A percentile compares a stretch with the other conserved stretches of the same genome.
Evolutionary conservation across 1,140 invertebrate species (phyloP).

Genomic region (Procambarus clarkii): DNA sequence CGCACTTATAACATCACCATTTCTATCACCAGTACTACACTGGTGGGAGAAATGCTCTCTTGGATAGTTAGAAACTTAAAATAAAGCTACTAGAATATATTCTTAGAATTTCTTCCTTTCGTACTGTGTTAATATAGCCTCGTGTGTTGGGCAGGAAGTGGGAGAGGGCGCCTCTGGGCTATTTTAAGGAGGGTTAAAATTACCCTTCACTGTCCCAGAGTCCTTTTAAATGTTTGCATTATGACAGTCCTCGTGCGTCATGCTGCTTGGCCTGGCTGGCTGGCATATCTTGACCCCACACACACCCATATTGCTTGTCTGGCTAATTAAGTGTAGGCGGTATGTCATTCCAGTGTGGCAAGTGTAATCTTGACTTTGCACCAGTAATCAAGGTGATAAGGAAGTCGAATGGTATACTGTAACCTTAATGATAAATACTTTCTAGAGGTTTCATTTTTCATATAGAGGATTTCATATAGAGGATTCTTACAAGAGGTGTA

Average conservation of each 20-base stretch:
- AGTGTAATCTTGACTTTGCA: too few relatives aligned
- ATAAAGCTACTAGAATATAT: background rate
- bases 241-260: background rate
- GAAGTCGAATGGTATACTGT: too few relatives aligned
- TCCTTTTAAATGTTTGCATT: background rate
- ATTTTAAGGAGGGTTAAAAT: slow-evolving; percentile 9
- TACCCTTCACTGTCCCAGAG: background rate
- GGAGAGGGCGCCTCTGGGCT: background rate
- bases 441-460: too few relatives aligned
- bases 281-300: too few relatives aligned
- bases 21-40: background rate
- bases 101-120: background rate
- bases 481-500: too few relatives aligned
- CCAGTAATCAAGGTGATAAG: too few relatives aligned
- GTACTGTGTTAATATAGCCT: background rate
- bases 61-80: background rate
- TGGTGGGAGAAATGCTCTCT: background rate
- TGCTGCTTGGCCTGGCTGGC: background rate
- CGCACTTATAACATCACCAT: background rate
- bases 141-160: background rate
- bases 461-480: too few relatives aligned
- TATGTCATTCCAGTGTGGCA: too few relatives aligned
- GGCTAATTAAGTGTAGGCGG: too few relatives aligned
- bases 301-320: too few relatives aligned
- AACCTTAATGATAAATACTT: too few relatives aligned